These are phyloP conservation scores for Serilophus lunatus DNA, from an alignment of 2,113 vertebrate species.

Conservation along the genomic window DNA sequence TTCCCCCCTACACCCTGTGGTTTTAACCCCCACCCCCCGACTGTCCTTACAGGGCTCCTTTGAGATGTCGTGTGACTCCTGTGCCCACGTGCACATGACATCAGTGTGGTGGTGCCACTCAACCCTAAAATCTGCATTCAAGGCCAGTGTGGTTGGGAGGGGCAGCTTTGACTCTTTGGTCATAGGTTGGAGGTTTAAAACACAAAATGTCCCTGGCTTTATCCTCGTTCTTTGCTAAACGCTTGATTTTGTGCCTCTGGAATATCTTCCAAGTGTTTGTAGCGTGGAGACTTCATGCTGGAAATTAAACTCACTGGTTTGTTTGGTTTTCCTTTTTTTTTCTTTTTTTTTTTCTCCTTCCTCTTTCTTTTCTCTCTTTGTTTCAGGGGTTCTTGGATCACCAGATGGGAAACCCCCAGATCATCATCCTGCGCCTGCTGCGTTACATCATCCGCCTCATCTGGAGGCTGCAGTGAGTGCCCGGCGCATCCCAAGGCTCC, in stretches of 20 bases:
- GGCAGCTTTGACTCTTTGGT: neutral
- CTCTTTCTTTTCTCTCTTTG: neutral
- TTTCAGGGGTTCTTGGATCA: constrained; percentile 71
- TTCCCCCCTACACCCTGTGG: neutral
- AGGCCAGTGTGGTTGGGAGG: neutral
- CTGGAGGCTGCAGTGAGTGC: constrained; percentile 71
- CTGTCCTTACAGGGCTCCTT: neutral
- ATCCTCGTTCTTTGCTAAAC: neutral
- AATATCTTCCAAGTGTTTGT: neutral
- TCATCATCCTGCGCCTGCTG: constrained; percentile 71
- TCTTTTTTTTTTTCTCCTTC: neutral
- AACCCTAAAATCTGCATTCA: neutral
- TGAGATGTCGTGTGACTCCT: accelerated
- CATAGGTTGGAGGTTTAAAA: no score
- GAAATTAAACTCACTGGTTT: neutral
- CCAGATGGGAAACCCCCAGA: constrained; percentile 53
- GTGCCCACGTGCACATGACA: accelerated
- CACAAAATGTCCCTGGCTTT: neutral
- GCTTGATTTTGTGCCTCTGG: neutral
- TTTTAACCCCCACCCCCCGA: neutral
- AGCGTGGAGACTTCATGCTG: accelerated
- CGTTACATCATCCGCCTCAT: constrained; percentile 74
- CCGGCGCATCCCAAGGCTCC: neutral
- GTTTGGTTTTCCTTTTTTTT: neutral
- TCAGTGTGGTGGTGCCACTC: neutral